Evolutionary conservation across 2,113 vertebrate species (phyloP).

Genomic region (Ploceus nigricollis): DNA sequence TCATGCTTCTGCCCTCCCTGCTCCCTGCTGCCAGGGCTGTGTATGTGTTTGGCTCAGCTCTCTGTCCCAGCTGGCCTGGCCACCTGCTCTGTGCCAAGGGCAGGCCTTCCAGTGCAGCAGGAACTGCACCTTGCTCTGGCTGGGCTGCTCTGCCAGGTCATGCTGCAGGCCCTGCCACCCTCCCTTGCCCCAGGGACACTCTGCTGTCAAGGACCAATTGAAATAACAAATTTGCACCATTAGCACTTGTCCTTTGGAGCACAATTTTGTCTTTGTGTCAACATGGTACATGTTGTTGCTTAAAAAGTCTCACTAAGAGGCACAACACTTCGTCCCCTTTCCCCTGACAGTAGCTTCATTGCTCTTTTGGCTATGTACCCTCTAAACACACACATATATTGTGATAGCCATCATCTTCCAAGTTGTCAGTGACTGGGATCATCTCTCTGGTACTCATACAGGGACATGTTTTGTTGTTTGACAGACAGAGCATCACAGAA

Average conservation of each 20-base stretch:
- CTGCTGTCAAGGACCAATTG: background rate
- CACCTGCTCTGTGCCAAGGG: background rate
- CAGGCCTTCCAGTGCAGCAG: background rate
- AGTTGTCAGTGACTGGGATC: background rate
- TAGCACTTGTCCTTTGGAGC: background rate
- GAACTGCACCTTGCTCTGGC: background rate
- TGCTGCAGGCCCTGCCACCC: background rate
- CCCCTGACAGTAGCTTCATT: background rate
- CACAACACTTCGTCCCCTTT: accelerated
- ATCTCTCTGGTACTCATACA: background rate
- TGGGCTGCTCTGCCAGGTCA: background rate
- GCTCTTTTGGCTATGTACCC: background rate
- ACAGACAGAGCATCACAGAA: background rate
- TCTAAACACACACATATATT: background rate
- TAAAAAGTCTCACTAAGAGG: background rate
- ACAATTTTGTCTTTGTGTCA: background rate
- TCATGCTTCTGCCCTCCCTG: background rate
- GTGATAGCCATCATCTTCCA: accelerated
- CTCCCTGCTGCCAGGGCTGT: accelerated
- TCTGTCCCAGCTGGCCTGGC: background rate
- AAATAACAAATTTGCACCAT: background rate
- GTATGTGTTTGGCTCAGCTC: background rate
- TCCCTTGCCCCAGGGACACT: background rate
- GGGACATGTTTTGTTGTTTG: background rate
- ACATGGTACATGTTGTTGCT: accelerated